A percentile compares a stretch with the other conserved stretches of the same genome.
Conservation (phyloP, 2,797 vertebrate genomes). For the Sebastes steindachneri region DNA sequence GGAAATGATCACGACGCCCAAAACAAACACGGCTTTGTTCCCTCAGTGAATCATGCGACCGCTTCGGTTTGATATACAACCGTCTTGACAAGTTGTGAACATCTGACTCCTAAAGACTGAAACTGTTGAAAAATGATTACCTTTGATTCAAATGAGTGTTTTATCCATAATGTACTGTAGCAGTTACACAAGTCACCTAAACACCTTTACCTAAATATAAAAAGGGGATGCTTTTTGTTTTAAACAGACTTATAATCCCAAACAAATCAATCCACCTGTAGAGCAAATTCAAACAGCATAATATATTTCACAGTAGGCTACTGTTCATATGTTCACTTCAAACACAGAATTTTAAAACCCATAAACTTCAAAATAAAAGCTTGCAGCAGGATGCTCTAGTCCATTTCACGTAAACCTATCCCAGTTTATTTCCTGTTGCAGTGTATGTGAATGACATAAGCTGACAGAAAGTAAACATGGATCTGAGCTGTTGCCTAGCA, state of each 20-base stretch:
- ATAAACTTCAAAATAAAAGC: background rate
- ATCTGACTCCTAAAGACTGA: background rate
- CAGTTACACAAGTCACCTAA: background rate
- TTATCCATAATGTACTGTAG: background rate
- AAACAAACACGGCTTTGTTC: conserved; percentile 6
- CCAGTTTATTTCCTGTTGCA: too few relatives aligned
- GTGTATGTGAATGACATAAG: too few relatives aligned
- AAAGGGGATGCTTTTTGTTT: background rate
- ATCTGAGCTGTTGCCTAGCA: too few relatives aligned
- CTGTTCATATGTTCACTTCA: background rate
- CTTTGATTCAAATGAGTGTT: background rate
- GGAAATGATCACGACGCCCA: conserved; percentile 17
- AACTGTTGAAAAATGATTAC: accelerated
- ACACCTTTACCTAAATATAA: background rate
- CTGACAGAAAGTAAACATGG: too few relatives aligned
- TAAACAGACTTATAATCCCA: too few relatives aligned
- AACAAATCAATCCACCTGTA: background rate
- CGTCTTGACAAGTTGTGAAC: background rate
- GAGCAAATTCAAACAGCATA: background rate
- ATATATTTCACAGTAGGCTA: background rate
- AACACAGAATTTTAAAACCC: background rate
- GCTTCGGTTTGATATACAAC: background rate
- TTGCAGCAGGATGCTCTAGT: background rate
- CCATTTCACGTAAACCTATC: too few relatives aligned
- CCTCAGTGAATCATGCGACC: background rate